A percentile compares a stretch with the other conserved stretches of the same genome.
These are phyloP conservation scores for Ophiodon elongatus DNA, from an alignment of 2,113 vertebrate species.

Conservation along the genomic window DNA sequence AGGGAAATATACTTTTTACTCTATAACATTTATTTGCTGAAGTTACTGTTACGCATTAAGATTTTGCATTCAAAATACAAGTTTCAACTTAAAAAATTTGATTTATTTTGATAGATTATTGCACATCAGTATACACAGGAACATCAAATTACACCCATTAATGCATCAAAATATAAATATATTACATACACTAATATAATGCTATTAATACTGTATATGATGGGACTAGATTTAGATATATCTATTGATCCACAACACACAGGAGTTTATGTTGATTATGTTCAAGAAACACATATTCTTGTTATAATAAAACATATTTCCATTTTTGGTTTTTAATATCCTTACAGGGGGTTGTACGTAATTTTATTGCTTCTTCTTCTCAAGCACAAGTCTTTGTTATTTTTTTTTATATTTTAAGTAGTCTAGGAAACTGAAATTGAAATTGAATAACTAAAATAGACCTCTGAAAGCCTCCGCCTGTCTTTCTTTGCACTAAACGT, in stretches of 20 bases:
- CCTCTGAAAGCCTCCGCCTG: background rate
- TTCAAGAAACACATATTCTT: background rate
- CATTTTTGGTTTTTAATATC: background rate
- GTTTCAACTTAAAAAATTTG: background rate
- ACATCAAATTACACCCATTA: background rate
- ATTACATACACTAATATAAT: background rate
- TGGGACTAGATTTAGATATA: background rate
- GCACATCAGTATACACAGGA: background rate
- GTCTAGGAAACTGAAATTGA: background rate
- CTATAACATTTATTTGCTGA: too few relatives aligned
- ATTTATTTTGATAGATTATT: background rate
- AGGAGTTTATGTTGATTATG: background rate
- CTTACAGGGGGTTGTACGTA: background rate
- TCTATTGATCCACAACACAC: background rate
- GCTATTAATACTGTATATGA: background rate
- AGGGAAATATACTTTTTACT: too few relatives aligned
- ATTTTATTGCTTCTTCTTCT: background rate
- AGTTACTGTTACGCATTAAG: background rate
- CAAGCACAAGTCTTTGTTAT: background rate
- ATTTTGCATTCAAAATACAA: background rate
- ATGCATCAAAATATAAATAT: background rate
- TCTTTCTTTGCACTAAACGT: background rate
- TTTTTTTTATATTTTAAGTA: too few relatives aligned
- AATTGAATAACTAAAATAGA: background rate
- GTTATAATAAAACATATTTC: background rate